phyloP scores from a whole-genome alignment of 2,797 vertebrate genomes.

The Rhinichthys osculus region DNA sequence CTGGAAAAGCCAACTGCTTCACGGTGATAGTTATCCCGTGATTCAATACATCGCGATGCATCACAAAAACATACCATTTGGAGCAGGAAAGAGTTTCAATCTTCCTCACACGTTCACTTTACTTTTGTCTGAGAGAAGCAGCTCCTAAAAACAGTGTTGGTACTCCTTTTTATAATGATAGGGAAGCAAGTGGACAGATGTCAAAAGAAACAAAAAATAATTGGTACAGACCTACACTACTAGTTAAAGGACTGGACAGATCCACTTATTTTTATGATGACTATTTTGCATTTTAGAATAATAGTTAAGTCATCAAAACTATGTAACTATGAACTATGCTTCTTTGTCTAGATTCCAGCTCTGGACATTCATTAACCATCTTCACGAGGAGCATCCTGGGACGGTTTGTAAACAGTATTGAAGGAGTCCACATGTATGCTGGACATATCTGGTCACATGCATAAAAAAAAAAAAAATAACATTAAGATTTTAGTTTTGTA shows the following conservation, averaged over 20 bases:
- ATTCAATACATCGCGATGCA: neutral
- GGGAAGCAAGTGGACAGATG: neutral
- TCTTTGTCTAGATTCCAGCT: slow-evolving; percentile 6
- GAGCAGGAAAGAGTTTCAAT: neutral
- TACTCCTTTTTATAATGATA: neutral
- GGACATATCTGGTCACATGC: neutral
- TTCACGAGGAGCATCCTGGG: neutral
- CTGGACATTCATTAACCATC: neutral
- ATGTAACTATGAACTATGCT: neutral
- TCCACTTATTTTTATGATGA: neutral
- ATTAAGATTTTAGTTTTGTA: neutral
- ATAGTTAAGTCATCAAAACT: neutral
- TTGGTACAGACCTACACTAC: neutral
- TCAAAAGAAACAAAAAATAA: neutral
- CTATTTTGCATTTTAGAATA: neutral
- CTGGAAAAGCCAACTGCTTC: neutral
- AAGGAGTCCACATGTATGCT: neutral
- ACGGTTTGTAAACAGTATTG: neutral
- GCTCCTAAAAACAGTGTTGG: slow-evolving; percentile 9
- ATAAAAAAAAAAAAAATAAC: neutral
- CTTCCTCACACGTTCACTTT: neutral
- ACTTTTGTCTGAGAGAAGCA: neutral
- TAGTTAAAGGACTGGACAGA: slow-evolving; percentile 1
- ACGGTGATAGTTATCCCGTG: neutral
- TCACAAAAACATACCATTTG: neutral